Evolutionary conservation across 2,888 invertebrate genomes (phyloP).

Genomic region (Unio pictorum): DNA sequence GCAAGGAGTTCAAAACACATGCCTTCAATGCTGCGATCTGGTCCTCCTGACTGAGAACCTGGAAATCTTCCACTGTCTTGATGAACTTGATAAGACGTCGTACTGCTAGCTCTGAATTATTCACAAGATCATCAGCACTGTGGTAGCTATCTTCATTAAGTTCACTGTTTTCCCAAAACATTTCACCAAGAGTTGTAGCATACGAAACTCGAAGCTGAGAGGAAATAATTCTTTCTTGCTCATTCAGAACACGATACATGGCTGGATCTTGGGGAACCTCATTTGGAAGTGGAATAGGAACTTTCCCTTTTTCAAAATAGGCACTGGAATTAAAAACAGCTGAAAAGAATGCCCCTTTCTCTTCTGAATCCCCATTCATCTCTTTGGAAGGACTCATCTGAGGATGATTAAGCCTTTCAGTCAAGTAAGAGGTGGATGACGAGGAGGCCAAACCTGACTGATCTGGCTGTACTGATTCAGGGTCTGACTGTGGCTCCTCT

Average conservation of each 20-base stretch:
- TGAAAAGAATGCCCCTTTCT: not conserved
- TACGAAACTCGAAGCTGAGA: conserved; percentile 48
- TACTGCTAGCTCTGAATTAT: conserved; percentile 87
- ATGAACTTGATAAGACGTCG: conserved; percentile 80
- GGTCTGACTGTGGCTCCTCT: conserved; percentile 43
- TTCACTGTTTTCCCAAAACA: conserved; percentile 20
- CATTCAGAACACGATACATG: conserved; percentile 41
- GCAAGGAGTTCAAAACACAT: conserved; percentile 75
- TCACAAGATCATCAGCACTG: conserved; percentile 76
- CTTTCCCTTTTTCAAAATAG: not conserved
- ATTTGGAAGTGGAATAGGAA: not conserved
- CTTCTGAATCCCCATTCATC: not conserved
- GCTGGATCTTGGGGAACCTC: conserved; percentile 34
- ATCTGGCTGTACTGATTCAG: conserved; percentile 22
- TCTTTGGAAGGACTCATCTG: not conserved
- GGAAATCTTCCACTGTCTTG: conserved; percentile 82
- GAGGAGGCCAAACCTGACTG: conserved; percentile 15
- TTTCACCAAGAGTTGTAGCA: conserved; percentile 50
- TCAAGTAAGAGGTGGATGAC: conserved; percentile 7
- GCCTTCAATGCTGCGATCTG: conserved; percentile 91
- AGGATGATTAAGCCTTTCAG: not conserved
- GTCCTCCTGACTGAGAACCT: conserved; percentile 94
- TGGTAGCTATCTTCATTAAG: conserved; percentile 36
- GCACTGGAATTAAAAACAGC: not conserved
- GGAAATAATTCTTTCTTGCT: conserved; percentile 41